phyloP scores from a whole-genome alignment of 2,888 invertebrate genomes.

The Apodemia hepburni region DNA sequence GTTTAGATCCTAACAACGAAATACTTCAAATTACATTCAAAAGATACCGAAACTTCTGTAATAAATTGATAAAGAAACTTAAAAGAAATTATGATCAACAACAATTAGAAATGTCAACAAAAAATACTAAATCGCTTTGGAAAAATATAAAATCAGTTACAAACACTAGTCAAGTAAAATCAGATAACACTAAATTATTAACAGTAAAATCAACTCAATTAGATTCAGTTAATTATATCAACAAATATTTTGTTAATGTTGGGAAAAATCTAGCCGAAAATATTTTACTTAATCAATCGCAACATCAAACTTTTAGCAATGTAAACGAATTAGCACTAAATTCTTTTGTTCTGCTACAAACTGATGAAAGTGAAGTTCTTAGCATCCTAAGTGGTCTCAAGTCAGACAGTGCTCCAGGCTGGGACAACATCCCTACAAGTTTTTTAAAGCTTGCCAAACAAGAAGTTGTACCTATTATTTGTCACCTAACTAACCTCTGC shows the following conservation, averaged over 20 bases:
- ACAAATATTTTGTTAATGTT: no score
- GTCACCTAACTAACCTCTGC: no score
- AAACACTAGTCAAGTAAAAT: constrained; percentile 15
- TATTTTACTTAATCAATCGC: constrained; percentile 10
- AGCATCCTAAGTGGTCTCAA: no score
- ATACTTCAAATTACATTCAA: constrained; percentile 20
- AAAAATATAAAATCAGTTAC: constrained; percentile 26
- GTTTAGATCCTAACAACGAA: neutral
- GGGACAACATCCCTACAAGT: no score
- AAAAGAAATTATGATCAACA: constrained; percentile 24
- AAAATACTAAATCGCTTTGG: constrained; percentile 22
- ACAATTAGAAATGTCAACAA: constrained; percentile 2
- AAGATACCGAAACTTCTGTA: constrained; percentile 9
- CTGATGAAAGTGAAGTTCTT: neutral
- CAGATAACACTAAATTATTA: constrained; percentile 21
- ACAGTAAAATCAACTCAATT: constrained; percentile 19
- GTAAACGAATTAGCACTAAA: neutral
- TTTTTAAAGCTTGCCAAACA: no score
- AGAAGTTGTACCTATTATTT: no score
- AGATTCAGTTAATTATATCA: constrained; percentile 22
- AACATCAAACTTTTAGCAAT: neutral
- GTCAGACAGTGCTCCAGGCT: no score
- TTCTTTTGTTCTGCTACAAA: neutral
- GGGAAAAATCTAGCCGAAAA: no score
- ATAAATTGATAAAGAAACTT: constrained; percentile 26